Percentiles rank a stretch among this genome's conserved stretches.
phyloP scores from a whole-genome alignment of 2,113 vertebrate genomes.

The Sylvilagus bachmani region DNA sequence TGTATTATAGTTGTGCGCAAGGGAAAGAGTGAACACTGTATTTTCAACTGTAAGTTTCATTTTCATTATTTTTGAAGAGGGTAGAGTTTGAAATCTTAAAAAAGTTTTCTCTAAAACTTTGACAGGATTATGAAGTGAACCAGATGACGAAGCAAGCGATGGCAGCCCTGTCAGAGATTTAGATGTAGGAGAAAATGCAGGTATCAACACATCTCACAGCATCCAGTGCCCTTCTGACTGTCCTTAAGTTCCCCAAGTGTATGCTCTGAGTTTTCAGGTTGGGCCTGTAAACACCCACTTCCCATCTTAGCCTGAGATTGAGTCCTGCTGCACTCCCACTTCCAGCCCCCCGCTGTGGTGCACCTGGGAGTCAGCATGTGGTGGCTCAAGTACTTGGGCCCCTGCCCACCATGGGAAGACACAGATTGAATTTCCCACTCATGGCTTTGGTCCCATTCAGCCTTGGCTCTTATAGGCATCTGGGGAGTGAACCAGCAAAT shows the following conservation, averaged over 20 bases:
- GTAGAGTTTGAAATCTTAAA: conserved; percentile 75
- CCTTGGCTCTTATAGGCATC: too few relatives aligned
- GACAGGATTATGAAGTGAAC: conserved; percentile 76
- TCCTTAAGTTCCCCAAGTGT: not conserved
- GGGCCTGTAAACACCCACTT: too few relatives aligned
- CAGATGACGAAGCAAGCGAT: conserved; percentile 71
- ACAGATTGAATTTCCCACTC: too few relatives aligned
- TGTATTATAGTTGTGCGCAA: conserved; percentile 71
- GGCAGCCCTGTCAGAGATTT: not conserved
- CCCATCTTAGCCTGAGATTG: too few relatives aligned
- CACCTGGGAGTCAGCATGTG: too few relatives aligned
- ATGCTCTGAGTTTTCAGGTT: not conserved
- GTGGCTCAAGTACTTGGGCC: too few relatives aligned
- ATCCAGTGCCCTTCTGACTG: not conserved
- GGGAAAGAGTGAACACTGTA: conserved; percentile 72
- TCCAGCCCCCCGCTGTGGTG: too few relatives aligned
- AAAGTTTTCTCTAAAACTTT: conserved; percentile 79
- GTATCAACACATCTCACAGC: not conserved
- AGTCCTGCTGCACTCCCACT: too few relatives aligned
- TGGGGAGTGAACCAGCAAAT: too few relatives aligned
- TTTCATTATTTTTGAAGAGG: conserved; percentile 78
- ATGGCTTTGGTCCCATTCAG: too few relatives aligned
- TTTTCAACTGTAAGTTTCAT: conserved; percentile 78
- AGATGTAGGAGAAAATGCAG: not conserved
- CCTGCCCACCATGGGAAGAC: too few relatives aligned